Base-by-base conservation (phyloP, 2,888 invertebrate genomes). In the Escarpia spicata region DNA sequence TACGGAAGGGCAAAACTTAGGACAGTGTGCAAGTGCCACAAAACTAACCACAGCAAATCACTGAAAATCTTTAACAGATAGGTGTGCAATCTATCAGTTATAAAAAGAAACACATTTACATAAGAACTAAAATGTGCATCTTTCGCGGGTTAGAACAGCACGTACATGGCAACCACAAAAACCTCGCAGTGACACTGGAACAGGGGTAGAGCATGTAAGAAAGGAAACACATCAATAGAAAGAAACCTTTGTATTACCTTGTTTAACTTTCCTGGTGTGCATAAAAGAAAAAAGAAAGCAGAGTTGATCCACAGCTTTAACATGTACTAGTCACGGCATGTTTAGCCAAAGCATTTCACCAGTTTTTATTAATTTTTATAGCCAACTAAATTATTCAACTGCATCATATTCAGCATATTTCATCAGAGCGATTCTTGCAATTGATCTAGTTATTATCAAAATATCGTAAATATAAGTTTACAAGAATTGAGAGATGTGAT, bases 181-280 rank as follows among this genome's bases (percentile, higher is more conserved):
- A 75, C 75, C 75, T 75, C 3, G 75, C 75, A 75, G 75, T 75
- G n/a, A 75, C 75, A 6, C 6, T 75, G 75, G 19, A 75, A 75
- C n/a, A n/a, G 2, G 1, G 26, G 75, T 60, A 0, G 19, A 75
- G 75, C 6, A 75, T 19, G 75, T 75, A 26, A 75, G n/a, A 75
- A 26, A 26, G 26, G 75, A 75, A 75, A 75, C 60, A 60, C 75
- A 26, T 37, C n/a, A 26, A 75, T 6, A 75, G 75, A 75, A 75
- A 75, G 75, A 75, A 75, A 75, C 19, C n/a, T 75, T 75, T 75
- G 75, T 26, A 75, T 75, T 75, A 75, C 75, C 75, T 75, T 75
- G 75, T 75, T 75, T 75, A 26, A 75, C 75, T 75, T 75, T 75
- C 75, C 75, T 75, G 75, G 19, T 75, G n/a, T 26, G 75, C 26